A percentile compares a stretch with the other conserved stretches of the same genome.
These are phyloP conservation scores for Lagopus muta DNA, from an alignment of 2,113 vertebrate genomes.

Conservation along the genomic window DNA sequence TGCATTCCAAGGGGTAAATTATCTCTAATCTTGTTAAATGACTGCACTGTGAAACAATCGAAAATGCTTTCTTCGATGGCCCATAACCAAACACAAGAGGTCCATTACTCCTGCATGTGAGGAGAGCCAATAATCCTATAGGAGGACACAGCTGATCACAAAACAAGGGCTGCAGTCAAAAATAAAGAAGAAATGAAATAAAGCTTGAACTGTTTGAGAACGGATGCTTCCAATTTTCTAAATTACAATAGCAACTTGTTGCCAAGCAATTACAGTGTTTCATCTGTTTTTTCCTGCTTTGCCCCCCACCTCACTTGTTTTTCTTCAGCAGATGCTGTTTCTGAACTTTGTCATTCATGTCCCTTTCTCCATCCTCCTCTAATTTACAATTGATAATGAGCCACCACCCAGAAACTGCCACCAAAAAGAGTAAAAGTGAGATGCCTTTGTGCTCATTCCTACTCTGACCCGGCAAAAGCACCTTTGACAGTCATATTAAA, in stretches of 20 bases:
- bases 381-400: conserved; percentile 65
- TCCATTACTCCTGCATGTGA: conserved; percentile 32
- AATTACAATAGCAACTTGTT: conserved; percentile 72
- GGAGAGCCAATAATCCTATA: conserved; percentile 30
- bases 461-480: not conserved
- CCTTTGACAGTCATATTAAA: conserved; percentile 18
- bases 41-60: conserved; percentile 59
- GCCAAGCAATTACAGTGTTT: conserved; percentile 66
- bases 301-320: conserved; percentile 65
- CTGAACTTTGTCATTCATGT: conserved; percentile 52
- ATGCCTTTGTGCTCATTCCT: not conserved
- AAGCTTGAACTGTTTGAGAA: conserved; percentile 65
- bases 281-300: conserved; percentile 64
- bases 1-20: conserved; percentile 72
- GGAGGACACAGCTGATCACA: conserved; percentile 58
- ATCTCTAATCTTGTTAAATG: conserved; percentile 74
- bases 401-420: conserved; percentile 21
- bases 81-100: conserved; percentile 49
- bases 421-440: not conserved
- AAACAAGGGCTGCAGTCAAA: conserved; percentile 50
- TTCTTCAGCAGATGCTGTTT: conserved; percentile 68
- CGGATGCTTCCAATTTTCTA: conserved; percentile 76
- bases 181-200: conserved; percentile 43
- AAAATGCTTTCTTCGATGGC: conserved; percentile 51
- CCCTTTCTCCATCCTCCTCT: not conserved